Evolutionary conservation across 2,888 invertebrate genomes (phyloP), one percentile per base, ranked within the genome.

Genomic region (Eledona agricola): DNA sequence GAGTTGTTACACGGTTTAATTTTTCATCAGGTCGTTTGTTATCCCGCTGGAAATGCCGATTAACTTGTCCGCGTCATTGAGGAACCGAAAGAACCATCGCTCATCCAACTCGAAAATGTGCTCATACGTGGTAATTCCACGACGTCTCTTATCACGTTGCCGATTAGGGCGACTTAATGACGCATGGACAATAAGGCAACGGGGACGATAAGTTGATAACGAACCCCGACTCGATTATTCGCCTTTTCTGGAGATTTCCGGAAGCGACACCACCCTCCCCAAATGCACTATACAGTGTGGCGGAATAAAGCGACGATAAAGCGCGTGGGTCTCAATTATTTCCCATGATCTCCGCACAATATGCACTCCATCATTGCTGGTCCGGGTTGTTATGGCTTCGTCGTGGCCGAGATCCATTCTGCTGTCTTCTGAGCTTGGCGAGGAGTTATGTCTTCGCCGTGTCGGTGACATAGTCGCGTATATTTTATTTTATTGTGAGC

Each of bases 401-500:
- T 72, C 72, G 72, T 72, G 72, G 69, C 67, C 64, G 59, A 60
- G 65, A 67, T 65, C 72, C 70, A 73, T 73, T 73, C 71, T 72
- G 60, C 72, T 72, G 71, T 72, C 72, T 64, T 58, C 62, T 62
- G 53, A 59, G 68, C 60, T 62, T 64, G 65, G 59, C 31, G 59
- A 69, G 65, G 65, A 73, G 69, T 72, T 74, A 74, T 72, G 72
- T 73, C 71, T 49, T 37, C 12, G 40, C 45, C 47, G 47, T 40
- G 46, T 46, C 46, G 26, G 25, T 32, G 38, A 52, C 37, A 37
- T 28, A 49, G 31, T 49, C 49, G 38, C 49, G 38, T 49, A 26
- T 45, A 51, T 51, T 45, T 51, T 51, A 31, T 47, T 45, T 29
- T 45, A 35, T 37, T 43, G 35, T 37, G 16, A 15, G 20, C 22